Evolutionary conservation across 1,140 invertebrate genomes (phyloP), one percentile per base, ranked within the genome.

Genomic region (Penaeus japonicus): DNA sequence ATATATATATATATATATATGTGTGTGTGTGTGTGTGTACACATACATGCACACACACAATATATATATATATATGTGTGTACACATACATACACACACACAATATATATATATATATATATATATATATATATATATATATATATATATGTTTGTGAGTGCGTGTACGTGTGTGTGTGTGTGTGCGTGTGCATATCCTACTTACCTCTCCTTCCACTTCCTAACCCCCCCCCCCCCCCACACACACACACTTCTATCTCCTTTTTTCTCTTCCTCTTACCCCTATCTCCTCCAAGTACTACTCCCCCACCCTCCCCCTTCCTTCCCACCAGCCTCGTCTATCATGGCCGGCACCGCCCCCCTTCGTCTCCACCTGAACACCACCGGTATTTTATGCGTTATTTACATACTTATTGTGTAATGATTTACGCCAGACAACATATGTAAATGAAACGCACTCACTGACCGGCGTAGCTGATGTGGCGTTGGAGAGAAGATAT

Each of bases 321-420:
- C 20, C 75, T 17, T 35, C 84, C 47, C 78, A 22, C 65, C 47
- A 35, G 24, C 55, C 32, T 89, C 82, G 87, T 89, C 83, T 85
- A 89, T 89, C 87, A 89, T 53, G n/a, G 82, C 57, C 59, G 35
- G 77, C 82, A 53, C 57, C 87, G 87, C 87, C 87, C 77, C 87
- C 87, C 84, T 89, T 81, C 75, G 73, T 53, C 82, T 54, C 54
- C 54, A 59, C 82, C 82, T 73, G 87, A 89, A 85, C 83, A 89
- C 83, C 87, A 82, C 81, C 75, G 82, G 87, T 89, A 89, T 89
- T 89, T 89, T 89, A 89, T 85, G 82, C 57, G 82, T 85, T 89
- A 89, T 89, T 89, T 89, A 89, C 87, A 89, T 89, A 89, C 87
- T 89, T 89, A 89, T 89, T 89, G 87, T 89, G 87, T 89, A 89